Evolutionary conservation across 2,113 vertebrate genomes (phyloP).

Genomic region (Macrotus californicus): DNA sequence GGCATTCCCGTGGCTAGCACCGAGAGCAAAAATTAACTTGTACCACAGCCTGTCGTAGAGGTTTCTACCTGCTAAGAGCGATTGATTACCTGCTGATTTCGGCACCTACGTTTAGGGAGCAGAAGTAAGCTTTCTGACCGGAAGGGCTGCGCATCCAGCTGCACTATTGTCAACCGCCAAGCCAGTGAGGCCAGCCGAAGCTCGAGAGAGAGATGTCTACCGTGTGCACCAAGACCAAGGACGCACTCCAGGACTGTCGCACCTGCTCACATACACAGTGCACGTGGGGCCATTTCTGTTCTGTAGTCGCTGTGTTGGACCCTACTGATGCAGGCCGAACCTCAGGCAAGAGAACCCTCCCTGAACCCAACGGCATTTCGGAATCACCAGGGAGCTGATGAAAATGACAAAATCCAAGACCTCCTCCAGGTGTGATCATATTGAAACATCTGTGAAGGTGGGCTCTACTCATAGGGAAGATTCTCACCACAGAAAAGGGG

Average conservation of each 20-base stretch:
- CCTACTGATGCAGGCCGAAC: not conserved
- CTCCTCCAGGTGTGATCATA: not conserved
- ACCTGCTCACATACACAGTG: not conserved
- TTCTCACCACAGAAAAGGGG: not conserved
- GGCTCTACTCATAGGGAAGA: not conserved
- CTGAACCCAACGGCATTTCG: not conserved
- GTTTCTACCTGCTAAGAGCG: not conserved
- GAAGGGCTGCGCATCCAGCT: not conserved
- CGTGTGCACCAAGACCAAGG: not conserved
- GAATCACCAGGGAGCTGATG: not conserved
- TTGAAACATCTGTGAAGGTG: not conserved
- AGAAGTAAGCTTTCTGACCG: not conserved
- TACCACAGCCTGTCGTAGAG: not conserved
- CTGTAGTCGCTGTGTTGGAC: not conserved
- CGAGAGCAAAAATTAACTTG: slow-evolving; percentile 38
- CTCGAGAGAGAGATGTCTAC: not conserved
- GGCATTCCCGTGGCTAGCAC: slow-evolving; percentile 8
- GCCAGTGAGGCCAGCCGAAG: not conserved
- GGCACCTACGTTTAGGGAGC: not conserved
- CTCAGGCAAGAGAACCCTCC: not conserved
- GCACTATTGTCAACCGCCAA: not conserved
- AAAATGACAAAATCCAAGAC: not conserved
- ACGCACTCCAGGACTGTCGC: not conserved
- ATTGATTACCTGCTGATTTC: not conserved
- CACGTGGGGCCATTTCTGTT: not conserved